Base-by-base conservation (phyloP, 2,888 invertebrate genomes). In the Meteorus colon region DNA sequence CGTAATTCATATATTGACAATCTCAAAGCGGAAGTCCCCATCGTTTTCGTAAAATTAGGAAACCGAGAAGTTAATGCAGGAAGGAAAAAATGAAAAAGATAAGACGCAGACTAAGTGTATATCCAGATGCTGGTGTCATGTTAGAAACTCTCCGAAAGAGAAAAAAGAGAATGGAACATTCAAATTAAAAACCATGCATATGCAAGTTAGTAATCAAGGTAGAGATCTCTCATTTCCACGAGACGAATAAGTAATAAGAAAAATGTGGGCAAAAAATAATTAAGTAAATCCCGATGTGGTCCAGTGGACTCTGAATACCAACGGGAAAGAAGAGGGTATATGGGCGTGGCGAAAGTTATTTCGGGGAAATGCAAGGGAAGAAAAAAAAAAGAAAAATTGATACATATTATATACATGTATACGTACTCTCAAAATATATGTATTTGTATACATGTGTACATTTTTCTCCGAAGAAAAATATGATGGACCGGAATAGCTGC, bases 401-500 rank as follows among this genome's bases (percentile, higher is more conserved):
- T 19, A 41, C 14, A 29, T 31, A 55, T 59, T 59, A 63, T 24
- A 27, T 12, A 31, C 34, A 55, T 24, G 19, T 45, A 31, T 29
- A 31, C 48, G 24, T 45, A 67, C 41, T 41, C 24, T 24, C 14
- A n/a, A 16, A 27, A 48, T 31, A 16, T 68, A n/a, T 68, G 16
- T 29, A 51, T 27, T n/a, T 10, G 14, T 45, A 45, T 45, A 29
- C 19, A 27, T 27, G 10, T 24, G 5, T 12, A 48, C 41, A 29
- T 60, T 41, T 24, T 70, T 70, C 34, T 19, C 12, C 8, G 37
- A 48, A 24, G 8, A 5, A 41, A 70, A 59, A 59, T n/a, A 63
- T 37, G 45, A 62, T 72, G 29, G 19, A 72, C 62, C 70, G 72
- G 72, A 72, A 72, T 19, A 72, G 62, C 72, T 72, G 72, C 72